Evolutionary conservation across 2,888 invertebrate species (phyloP).

Genomic region (Punctoribates punctum): DNA sequence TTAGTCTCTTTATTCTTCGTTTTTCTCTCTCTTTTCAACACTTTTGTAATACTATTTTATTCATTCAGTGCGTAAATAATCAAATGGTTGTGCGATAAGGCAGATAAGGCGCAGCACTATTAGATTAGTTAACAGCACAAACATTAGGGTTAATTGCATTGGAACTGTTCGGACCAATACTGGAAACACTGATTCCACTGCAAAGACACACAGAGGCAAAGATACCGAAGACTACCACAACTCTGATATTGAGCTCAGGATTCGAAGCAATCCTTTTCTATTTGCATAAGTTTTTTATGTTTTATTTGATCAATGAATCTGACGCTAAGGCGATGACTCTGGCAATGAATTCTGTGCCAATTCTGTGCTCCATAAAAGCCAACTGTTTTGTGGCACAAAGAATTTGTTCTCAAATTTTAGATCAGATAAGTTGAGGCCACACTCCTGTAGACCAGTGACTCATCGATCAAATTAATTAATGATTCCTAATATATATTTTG

Average conservation of each 20-base stretch:
- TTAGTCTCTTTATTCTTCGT: not conserved
- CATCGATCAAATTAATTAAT: slow-evolving; percentile 14
- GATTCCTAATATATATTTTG: slow-evolving; percentile 3
- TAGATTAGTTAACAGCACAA: slow-evolving; percentile 15
- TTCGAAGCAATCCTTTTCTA: not conserved
- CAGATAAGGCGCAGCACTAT: not conserved
- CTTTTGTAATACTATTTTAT: slow-evolving; percentile 28
- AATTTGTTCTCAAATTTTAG: not conserved
- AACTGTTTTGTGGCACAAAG: not conserved
- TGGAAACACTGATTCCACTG: not conserved
- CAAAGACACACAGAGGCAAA: not conserved
- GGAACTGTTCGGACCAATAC: slow-evolving; percentile 1
- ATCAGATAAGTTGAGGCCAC: not conserved
- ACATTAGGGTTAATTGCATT: slow-evolving; percentile 36
- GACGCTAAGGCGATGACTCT: not conserved
- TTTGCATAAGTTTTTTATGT: slow-evolving; percentile 32
- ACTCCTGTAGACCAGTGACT: not conserved
- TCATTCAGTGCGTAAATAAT: slow-evolving; percentile 22
- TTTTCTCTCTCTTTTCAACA: slow-evolving; percentile 13
- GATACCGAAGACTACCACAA: not conserved
- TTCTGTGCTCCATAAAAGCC: no score
- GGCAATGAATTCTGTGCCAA: not conserved
- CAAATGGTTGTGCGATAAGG: slow-evolving; percentile 33
- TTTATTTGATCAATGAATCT: not conserved
- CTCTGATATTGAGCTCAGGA: not conserved